A percentile compares a stretch with the other conserved stretches of the same genome.
Evolutionary conservation across 1,140 invertebrate genomes (phyloP).

Genomic region (Penaeus chinensis): DNA sequence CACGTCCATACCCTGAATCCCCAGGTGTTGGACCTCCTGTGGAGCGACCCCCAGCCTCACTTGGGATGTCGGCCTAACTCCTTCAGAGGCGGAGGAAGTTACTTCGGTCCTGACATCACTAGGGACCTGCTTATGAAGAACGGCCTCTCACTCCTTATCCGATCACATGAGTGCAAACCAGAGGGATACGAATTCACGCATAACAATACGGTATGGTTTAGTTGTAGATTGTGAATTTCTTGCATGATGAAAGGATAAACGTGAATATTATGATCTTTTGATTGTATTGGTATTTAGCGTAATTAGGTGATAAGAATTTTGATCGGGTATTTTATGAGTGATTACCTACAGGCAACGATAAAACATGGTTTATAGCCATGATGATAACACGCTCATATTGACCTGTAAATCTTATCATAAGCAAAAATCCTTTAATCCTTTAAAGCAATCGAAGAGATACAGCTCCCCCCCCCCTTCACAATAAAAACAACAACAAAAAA

Average conservation of each 20-base stretch:
- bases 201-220: conserved; percentile 76
- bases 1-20: conserved; percentile 52
- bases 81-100: conserved; percentile 88
- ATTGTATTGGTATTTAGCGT: neutral
- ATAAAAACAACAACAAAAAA: too few relatives aligned
- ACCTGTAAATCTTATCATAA: too few relatives aligned
- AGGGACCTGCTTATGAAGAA: conserved; percentile 80
- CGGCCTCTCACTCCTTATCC: conserved; percentile 80
- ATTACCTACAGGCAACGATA: neutral
- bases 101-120: conserved; percentile 91
- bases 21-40: conserved; percentile 88
- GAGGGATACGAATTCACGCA: conserved; percentile 90
- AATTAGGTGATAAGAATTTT: neutral
- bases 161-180: conserved; percentile 93
- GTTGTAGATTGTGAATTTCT: neutral
- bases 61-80: conserved; percentile 76
- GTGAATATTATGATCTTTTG: neutral
- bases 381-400: too few relatives aligned
- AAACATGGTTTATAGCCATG: too few relatives aligned
- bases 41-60: conserved; percentile 86
- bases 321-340: neutral
- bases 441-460: too few relatives aligned
- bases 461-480: too few relatives aligned
- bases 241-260: neutral
- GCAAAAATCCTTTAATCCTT: too few relatives aligned